These are phyloP conservation scores for Sitta europaea DNA, from an alignment of 2,113 vertebrate genomes.

Conservation along the genomic window DNA sequence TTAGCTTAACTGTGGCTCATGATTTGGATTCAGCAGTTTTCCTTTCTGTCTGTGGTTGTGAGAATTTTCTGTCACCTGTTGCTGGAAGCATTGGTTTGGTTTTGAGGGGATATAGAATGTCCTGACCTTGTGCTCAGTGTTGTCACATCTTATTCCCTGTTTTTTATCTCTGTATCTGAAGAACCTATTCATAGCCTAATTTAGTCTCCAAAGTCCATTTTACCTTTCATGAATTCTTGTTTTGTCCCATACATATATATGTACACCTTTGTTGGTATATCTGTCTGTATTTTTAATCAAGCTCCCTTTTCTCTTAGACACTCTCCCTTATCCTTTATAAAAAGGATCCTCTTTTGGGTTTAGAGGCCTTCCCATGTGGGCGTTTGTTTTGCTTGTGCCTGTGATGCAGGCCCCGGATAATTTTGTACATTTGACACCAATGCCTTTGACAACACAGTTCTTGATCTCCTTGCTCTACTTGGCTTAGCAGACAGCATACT, in stretches of 20 bases:
- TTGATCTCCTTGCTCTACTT: background rate
- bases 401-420: background rate
- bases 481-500: background rate
- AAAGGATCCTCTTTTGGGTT: background rate
- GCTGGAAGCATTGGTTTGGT: background rate
- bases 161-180: background rate
- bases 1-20: background rate
- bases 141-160: background rate
- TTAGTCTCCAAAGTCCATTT: background rate
- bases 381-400: background rate
- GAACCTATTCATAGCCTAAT: background rate
- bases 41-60: background rate
- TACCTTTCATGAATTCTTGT: accelerated
- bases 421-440: background rate
- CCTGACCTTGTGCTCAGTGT: background rate
- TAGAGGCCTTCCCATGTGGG: background rate
- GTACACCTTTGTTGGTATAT: background rate
- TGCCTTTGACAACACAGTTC: background rate
- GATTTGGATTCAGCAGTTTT: background rate
- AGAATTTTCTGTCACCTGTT: background rate
- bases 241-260: background rate
- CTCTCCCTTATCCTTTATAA: background rate
- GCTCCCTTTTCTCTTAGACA: background rate
- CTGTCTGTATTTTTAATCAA: background rate
- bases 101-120: background rate